Evolutionary conservation across 1,140 invertebrate genomes (phyloP), one percentile per base, ranked within the genome.

Genomic region (Achroia grisella): DNA sequence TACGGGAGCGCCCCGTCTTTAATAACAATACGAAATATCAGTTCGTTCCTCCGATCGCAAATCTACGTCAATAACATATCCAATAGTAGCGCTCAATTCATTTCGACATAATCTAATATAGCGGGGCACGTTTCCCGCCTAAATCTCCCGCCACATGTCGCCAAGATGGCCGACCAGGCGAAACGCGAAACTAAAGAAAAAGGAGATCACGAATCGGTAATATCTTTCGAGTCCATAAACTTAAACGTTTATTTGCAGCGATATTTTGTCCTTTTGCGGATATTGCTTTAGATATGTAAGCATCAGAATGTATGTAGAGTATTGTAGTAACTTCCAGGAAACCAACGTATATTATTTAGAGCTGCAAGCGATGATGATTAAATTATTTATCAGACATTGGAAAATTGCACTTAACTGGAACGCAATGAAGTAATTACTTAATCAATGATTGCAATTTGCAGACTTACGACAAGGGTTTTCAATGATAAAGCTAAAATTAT

Each of bases 1-100:
- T 52, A 52, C 31, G 69, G 64, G 69, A 67, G 68, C 70, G 61
- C 55, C 52, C 54, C 55, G 64, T 56, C 61, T 83, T 72, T 85
- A 85, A 85, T 83, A 85, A 85, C 81, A 83, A 85, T 85, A 85
- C 71, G 64, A 80, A 85, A 85, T 85, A 83, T 85, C 81, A 85
- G 81, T 85, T 85, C 81, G 81, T 85, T 85, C 73, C 75, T 85
- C 65, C 79, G 79, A 78, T 85, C 81, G 81, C 81, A 85, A 85
- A 85, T 85, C 81, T 85, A 82, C 73, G 75, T 85, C 81, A 83
- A 85, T 85, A 85, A 81, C 81, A 85, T 82, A 83, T 85, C 79
- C 81, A 85, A 85, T 85, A 85, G 76, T 80, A 76, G 77, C 77
- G 79, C 73, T 78, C 81, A 81, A 81, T 85, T 83, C 81, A 83